phyloP scores from a whole-genome alignment of 2,888 invertebrate species.

The Chalcosyrphus nemorum region DNA sequence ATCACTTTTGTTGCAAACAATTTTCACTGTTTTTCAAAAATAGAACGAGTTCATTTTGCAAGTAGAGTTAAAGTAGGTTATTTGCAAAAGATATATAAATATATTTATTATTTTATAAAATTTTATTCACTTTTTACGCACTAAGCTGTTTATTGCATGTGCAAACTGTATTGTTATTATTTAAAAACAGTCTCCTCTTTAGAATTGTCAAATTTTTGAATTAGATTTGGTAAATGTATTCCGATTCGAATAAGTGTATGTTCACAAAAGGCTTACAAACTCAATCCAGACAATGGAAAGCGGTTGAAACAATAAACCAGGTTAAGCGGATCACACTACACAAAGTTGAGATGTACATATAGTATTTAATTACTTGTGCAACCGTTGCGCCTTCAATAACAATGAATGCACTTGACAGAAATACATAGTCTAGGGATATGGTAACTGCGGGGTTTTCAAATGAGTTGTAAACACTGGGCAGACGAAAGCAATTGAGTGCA shows the following conservation, averaged over 20 bases:
- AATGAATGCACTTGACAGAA: constrained; percentile 34
- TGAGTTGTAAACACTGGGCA: constrained; percentile 45
- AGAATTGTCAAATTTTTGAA: constrained; percentile 23
- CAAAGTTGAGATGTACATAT: constrained; percentile 42
- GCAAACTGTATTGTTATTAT: constrained; percentile 8
- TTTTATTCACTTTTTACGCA: constrained; percentile 50
- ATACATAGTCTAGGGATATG: background rate
- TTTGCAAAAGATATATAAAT: constrained; percentile 5
- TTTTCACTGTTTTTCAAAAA: background rate
- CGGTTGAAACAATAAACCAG: constrained; percentile 48
- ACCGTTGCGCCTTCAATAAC: constrained; percentile 27
- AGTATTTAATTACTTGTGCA: constrained; percentile 25
- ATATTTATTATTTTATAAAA: too few relatives aligned
- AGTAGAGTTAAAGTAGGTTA: constrained; percentile 10
- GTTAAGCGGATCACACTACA: constrained; percentile 45
- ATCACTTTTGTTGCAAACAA: background rate
- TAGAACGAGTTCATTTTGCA: constrained; percentile 1
- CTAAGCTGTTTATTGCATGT: constrained; percentile 65
- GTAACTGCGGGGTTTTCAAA: constrained; percentile 3
- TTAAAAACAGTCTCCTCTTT: constrained; percentile 1
- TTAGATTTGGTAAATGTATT: constrained; percentile 50
- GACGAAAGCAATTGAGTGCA: constrained; percentile 60
- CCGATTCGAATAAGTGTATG: constrained; percentile 50
- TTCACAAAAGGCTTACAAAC: constrained; percentile 4
- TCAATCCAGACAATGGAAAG: constrained; percentile 1